phyloP scores from a whole-genome alignment of 2,797 vertebrate genomes.

The Dallia pectoralis region DNA sequence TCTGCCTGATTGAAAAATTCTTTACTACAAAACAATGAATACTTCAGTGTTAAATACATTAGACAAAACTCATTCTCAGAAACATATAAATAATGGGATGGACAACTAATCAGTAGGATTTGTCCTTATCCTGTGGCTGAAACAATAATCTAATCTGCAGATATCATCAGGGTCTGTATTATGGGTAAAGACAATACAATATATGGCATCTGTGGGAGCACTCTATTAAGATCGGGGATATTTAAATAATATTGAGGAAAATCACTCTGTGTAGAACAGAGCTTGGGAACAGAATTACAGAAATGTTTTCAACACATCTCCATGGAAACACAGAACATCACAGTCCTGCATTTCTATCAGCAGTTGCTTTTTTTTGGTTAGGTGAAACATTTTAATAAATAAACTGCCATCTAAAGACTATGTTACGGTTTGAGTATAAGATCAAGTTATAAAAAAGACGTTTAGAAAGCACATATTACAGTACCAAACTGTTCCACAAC shows the following conservation, averaged over 20 bases:
- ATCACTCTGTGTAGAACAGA: slow-evolving; percentile 31
- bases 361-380: slow-evolving; percentile 5
- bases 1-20: not conserved
- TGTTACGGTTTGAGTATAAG: slow-evolving; percentile 69
- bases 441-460: slow-evolving; percentile 30
- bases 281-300: slow-evolving; percentile 37
- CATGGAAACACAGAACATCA: slow-evolving; percentile 11
- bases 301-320: slow-evolving; percentile 6
- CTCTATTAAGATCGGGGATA: no score
- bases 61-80: slow-evolving; percentile 1
- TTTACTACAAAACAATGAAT: not conserved
- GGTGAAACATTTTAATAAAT: slow-evolving; percentile 5
- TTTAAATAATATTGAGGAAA: no score
- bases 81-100: not conserved
- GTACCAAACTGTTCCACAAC: slow-evolving; percentile 61
- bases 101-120: not conserved
- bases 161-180: no score
- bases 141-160: no score
- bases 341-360: slow-evolving; percentile 23
- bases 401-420: slow-evolving; percentile 44
- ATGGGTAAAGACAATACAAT: no score
- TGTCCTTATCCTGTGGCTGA: not conserved
- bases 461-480: slow-evolving; percentile 65
- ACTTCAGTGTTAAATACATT: not conserved
- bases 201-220: no score